phyloP scores from a whole-genome alignment of 2,113 vertebrate genomes.

The Melanotaenia duboulayi region DNA sequence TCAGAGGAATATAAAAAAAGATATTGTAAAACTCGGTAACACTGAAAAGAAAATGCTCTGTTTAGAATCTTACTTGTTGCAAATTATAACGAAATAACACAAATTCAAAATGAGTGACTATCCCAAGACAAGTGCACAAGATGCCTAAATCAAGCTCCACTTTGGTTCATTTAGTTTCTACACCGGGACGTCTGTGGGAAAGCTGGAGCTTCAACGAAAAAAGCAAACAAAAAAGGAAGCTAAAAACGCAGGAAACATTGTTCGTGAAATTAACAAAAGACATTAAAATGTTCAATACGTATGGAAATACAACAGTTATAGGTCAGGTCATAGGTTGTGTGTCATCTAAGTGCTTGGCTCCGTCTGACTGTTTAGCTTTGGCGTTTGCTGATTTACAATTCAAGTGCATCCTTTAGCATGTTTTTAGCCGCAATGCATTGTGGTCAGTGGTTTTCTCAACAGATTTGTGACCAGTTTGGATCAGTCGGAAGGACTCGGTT shows the following conservation, averaged over 20 bases:
- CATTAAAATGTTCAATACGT: neutral
- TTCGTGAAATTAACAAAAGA: neutral
- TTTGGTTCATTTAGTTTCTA: fast-evolving
- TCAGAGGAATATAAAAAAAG: neutral
- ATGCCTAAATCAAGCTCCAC: neutral
- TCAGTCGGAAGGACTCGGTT: neutral
- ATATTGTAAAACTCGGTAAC: neutral
- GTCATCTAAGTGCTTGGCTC: neutral
- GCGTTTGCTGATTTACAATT: fast-evolving
- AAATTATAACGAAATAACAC: neutral
- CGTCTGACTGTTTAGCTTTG: fast-evolving
- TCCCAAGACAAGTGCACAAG: neutral
- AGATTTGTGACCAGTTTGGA: neutral
- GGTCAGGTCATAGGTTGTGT: neutral
- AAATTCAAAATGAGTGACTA: neutral
- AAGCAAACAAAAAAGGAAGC: neutral
- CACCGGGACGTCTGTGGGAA: conserved; percentile 1
- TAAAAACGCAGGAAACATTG: fast-evolving
- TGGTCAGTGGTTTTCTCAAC: conserved; percentile 39
- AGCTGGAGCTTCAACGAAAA: fast-evolving
- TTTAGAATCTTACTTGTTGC: neutral
- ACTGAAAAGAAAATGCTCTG: neutral
- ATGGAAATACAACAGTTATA: neutral
- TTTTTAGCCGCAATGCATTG: conserved; percentile 45
- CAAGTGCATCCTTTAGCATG: neutral